Percentiles rank a stretch among this genome's conserved stretches.
Conservation (phyloP, 2,797 vertebrate genomes). For the Harpagifer antarcticus region DNA sequence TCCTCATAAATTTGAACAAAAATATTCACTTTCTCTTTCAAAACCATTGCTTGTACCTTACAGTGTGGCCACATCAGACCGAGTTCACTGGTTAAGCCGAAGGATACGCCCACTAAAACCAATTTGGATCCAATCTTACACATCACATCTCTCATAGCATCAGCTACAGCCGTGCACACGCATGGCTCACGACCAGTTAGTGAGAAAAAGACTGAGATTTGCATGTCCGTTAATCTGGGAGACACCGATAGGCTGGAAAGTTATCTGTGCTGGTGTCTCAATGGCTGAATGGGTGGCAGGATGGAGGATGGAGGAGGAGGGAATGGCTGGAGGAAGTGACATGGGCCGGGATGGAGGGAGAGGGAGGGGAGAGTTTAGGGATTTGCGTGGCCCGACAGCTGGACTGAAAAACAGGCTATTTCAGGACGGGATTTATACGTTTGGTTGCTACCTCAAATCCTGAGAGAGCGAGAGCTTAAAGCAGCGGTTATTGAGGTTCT, state of each 20-base stretch:
- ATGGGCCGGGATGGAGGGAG: constrained; percentile 70
- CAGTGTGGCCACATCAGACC: constrained; percentile 7
- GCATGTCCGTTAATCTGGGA: constrained; percentile 73
- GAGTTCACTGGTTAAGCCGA: constrained; percentile 40
- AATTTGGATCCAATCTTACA: constrained; percentile 54
- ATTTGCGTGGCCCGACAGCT: constrained; percentile 86
- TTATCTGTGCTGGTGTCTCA: constrained; percentile 56
- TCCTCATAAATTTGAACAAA: background rate
- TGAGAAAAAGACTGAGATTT: constrained; percentile 54
- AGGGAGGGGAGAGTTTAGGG: constrained; percentile 81
- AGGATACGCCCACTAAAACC: constrained; percentile 53
- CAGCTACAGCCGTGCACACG: constrained; percentile 39
- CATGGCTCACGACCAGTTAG: constrained; percentile 43
- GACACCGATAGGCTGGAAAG: constrained; percentile 50
- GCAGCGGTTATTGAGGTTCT: constrained; percentile 65
- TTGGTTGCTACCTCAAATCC: constrained; percentile 84
- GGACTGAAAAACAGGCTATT: constrained; percentile 86
- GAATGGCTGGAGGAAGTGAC: constrained; percentile 77
- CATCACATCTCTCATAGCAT: constrained; percentile 50
- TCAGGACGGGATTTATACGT: constrained; percentile 86
- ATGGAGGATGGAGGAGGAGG: constrained; percentile 53
- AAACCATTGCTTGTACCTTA: background rate
- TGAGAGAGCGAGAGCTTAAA: constrained; percentile 72
- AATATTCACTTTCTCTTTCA: constrained; percentile 13
- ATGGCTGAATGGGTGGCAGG: constrained; percentile 50